Evolutionary conservation across 2,797 vertebrate species (phyloP), one percentile per base, ranked within the genome.

Genomic region (Parambassis ranga): DNA sequence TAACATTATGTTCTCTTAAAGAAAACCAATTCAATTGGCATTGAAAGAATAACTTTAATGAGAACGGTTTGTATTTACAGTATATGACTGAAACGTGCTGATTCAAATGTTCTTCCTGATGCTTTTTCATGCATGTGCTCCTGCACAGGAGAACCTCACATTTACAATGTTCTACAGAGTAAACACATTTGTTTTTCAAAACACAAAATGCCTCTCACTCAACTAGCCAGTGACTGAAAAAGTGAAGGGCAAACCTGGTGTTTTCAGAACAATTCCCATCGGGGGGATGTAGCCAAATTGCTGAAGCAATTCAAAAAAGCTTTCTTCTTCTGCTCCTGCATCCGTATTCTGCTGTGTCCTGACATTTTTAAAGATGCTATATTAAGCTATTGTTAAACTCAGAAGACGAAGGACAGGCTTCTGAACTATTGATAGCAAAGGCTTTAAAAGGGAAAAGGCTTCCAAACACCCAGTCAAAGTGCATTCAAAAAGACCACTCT

Each of bases 341-440:
- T 60, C 24, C 73, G 33, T 39, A 46, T 51, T 56, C 48, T 65
- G 31, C 48, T 42, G 28, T 48, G 50, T 46, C 26, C 58, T 68
- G 56, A 62, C 57, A 78, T 52, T 74, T n/a, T 68, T 47, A 59
- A 71, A 67, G 52, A 71, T 8, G 39, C 61, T 72, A 64, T 66
- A 71, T 79, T 63, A 72, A 74, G 73, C 39, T 53, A 50, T 65
- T 78, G 65, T 75, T 72, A 56, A 59, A 79, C 58, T 71, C 58
- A 37, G 20, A 56, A 50, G 51, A 53, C 57, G 1, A 4, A 30
- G 10, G 27, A 50, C 49, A 43, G 28, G 55, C 65, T 64, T 37
- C 57, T 86, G 66, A 85, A 87, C 84, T 85, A 87, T 77, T 79
- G 77, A 87, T 72, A 78, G 73, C 24, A 39, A 41, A 38, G 55